Base-by-base conservation (phyloP, 2,888 invertebrate species). In the Nemurella pictetii region DNA sequence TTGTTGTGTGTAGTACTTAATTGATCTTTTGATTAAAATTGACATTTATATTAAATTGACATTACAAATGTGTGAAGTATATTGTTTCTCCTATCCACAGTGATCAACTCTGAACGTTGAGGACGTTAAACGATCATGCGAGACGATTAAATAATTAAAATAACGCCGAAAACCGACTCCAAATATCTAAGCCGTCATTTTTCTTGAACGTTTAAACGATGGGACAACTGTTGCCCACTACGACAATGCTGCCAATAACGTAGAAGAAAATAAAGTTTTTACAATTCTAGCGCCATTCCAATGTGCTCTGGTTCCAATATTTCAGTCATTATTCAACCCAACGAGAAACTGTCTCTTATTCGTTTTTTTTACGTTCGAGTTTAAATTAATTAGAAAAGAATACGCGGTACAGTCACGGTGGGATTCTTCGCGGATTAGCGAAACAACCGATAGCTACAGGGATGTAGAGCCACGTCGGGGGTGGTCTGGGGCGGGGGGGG, bases 311-410 rank as follows among this genome's bases (percentile, higher is more conserved):
- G n/a, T n/a, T n/a, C n/a, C n/a, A n/a, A 55, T 55, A 55, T 55
- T 55, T 55, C 20, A 55, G 20, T 55, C 9, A 55, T 55, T 55
- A 55, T 55, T 55, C 55, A 55, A 55, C 9, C 55, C 55, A n/a
- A n/a, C 12, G 55, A 20, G 55, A 55, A 32, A 15, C 77, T 75
- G 15, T 74, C 27, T 72, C 72, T 15, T 20, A 30, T 25, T 26
- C 25, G 29, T 29, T 55, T 55, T 55, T 55, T 72, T 73, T 84
- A 73, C 80, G 80, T 78, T 84, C n/a, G 72, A 32, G 73, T 84
- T 84, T 84, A 84, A 84, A 84, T 84, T 84, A 84, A 84, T 84
- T 84, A 84, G 81, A 80, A 84, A 80, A 84, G 84, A 84, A 84
- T 80, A 80, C 80, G 83, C 27, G 74, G 30, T 35, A 20, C 20